Conservation (phyloP, 2,888 invertebrate species). For the Acanthosoma haemorrhoidale region DNA sequence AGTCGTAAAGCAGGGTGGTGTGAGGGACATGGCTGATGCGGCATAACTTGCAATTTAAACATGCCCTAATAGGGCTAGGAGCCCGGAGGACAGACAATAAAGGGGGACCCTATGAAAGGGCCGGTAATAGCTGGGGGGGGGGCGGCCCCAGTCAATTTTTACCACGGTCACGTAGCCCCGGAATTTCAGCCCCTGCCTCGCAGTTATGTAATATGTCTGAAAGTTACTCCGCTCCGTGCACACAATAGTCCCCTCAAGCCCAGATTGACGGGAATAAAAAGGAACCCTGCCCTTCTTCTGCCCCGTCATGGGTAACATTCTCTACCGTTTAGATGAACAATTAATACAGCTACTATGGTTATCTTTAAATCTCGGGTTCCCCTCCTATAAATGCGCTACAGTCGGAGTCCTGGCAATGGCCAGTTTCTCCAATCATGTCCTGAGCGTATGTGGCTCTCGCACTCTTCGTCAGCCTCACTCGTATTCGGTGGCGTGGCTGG, state of each 20-base stretch:
- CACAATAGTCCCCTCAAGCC: slow-evolving; percentile 8
- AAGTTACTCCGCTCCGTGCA: not conserved
- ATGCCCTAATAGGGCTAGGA: not conserved
- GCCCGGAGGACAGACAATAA: not conserved
- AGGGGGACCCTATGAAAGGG: slow-evolving; percentile 3
- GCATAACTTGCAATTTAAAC: slow-evolving; percentile 10
- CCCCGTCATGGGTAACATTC: too few species aligned
- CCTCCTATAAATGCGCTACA: too few species aligned
- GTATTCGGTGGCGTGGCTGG: too few species aligned
- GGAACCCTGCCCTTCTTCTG: not conserved
- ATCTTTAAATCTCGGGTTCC: too few species aligned
- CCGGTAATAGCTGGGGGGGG: not conserved
- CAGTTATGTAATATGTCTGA: slow-evolving; percentile 19
- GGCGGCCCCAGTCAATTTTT: slow-evolving; percentile 3
- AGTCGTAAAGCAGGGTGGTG: not conserved
- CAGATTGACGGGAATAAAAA: slow-evolving; percentile 10
- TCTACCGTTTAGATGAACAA: too few species aligned
- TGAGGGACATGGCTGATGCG: slow-evolving; percentile 1
- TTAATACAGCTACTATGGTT: too few species aligned
- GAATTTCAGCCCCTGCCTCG: not conserved
- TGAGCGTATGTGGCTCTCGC: too few species aligned
- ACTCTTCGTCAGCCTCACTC: too few species aligned
- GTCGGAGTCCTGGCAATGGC: too few species aligned
- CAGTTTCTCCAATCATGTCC: too few species aligned
- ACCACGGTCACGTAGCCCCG: slow-evolving; percentile 12